Conservation (phyloP, 64 coral and sea anemone species). For the Pocillopora verrucosa region DNA sequence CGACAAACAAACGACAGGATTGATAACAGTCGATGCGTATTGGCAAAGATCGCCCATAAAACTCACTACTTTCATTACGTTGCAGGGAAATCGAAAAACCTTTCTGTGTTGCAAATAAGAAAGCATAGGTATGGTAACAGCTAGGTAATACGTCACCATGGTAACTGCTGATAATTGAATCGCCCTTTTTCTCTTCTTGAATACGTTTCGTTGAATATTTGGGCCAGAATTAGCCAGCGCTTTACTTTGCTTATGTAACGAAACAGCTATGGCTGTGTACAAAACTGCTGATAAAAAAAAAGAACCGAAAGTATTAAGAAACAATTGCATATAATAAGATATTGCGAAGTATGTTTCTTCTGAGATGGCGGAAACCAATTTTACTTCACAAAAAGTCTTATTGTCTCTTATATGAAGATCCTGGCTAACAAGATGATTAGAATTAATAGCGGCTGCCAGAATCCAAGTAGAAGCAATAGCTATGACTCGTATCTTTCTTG, state of each 20-base stretch:
- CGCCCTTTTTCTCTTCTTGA: not conserved
- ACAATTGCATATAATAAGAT: not conserved
- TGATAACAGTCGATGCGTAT: not conserved
- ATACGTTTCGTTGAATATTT: not conserved
- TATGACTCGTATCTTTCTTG: not conserved
- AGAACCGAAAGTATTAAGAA: not conserved
- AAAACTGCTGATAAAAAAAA: not conserved
- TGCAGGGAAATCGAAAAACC: not conserved
- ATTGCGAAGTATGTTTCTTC: too few relatives aligned
- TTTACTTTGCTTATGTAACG: not conserved
- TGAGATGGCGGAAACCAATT: too few relatives aligned
- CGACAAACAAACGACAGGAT: conserved; percentile 4
- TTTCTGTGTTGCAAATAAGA: not conserved
- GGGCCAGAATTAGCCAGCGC: not conserved
- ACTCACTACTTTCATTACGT: not conserved
- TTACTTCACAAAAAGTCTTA: not conserved
- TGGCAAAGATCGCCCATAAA: not conserved
- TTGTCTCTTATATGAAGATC: not conserved
- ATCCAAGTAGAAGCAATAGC: conserved; percentile 8
- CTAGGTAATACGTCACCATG: not conserved
- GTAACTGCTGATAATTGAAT: not conserved
- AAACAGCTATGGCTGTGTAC: conserved; percentile 8
- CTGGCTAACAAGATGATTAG: not conserved
- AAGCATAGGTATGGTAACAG: not conserved
- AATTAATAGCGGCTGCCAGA: not conserved